Percentiles rank a stretch among this genome's conserved stretches.
These are phyloP conservation scores for Euplagia quadripunctaria DNA, from an alignment of 2,888 invertebrate species.

Conservation along the genomic window DNA sequence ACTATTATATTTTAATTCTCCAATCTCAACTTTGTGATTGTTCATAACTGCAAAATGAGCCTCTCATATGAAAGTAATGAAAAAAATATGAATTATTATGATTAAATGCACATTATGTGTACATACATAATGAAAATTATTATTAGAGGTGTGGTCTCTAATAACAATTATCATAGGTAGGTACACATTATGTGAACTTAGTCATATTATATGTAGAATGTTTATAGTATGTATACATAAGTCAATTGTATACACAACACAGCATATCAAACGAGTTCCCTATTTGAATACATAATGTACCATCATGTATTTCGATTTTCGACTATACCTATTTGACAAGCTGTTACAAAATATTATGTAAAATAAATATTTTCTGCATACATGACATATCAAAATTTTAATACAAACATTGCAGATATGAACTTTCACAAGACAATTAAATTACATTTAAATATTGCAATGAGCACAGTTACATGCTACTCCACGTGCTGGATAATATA, in stretches of 20 bases:
- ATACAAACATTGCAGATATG: conserved; percentile 32
- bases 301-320: background rate
- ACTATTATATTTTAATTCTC: conserved; percentile 18
- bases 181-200: background rate
- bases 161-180: background rate
- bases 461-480: conserved; percentile 23
- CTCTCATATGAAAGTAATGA: background rate
- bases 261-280: background rate
- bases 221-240: background rate
- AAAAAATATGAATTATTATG: background rate
- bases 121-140: background rate
- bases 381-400: background rate
- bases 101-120: background rate
- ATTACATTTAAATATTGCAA: conserved; percentile 37
- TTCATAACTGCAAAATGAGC: conserved; percentile 28
- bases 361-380: background rate
- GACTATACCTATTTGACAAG: background rate
- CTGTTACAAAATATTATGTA: background rate
- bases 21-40: conserved; percentile 23
- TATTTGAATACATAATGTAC: background rate
- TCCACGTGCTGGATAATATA: conserved; percentile 35
- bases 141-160: background rate
- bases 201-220: background rate
- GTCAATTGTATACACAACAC: background rate
- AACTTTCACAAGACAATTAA: conserved; percentile 29